These are phyloP conservation scores for Solen grandis DNA, from an alignment of 1,140 invertebrate species.

Conservation along the genomic window DNA sequence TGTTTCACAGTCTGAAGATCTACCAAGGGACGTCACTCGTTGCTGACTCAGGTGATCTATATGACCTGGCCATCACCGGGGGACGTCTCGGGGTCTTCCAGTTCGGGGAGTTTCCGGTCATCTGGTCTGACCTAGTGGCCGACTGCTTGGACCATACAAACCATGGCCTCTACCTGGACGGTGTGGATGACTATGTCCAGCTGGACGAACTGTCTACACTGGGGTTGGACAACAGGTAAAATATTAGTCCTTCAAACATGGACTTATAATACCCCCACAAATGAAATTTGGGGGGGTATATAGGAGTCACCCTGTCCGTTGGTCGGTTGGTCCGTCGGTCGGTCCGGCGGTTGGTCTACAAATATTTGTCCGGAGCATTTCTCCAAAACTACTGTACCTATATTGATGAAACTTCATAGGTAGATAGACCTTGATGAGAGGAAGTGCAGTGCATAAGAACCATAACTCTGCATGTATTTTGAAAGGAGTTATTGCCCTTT, in stretches of 20 bases:
- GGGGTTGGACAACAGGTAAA: constrained; percentile 30
- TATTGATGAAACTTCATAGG: too few relatives aligned
- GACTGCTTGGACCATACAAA: constrained; percentile 53
- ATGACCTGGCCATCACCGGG: constrained; percentile 55
- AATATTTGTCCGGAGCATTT: too few relatives aligned
- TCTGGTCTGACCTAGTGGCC: constrained; percentile 55
- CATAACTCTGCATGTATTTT: too few relatives aligned
- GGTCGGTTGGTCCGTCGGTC: too few relatives aligned
- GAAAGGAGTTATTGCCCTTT: too few relatives aligned
- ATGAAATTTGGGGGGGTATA: too few relatives aligned
- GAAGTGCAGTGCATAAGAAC: too few relatives aligned
- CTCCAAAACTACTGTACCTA: too few relatives aligned
- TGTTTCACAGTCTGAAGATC: constrained; percentile 52
- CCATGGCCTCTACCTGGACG: constrained; percentile 58
- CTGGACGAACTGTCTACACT: constrained; percentile 26
- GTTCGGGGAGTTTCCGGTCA: constrained; percentile 46
- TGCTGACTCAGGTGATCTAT: constrained; percentile 59
- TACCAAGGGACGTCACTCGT: constrained; percentile 35
- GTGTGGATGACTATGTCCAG: constrained; percentile 58
- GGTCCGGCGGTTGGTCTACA: too few relatives aligned
- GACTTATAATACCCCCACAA: too few relatives aligned
- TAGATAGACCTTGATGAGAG: too few relatives aligned
- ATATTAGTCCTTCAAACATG: not conserved
- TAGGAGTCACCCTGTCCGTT: too few relatives aligned
- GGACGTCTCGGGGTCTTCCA: constrained; percentile 59